Base-by-base conservation (phyloP, 2,113 vertebrate species). In the Patagioenas fasciata region DNA sequence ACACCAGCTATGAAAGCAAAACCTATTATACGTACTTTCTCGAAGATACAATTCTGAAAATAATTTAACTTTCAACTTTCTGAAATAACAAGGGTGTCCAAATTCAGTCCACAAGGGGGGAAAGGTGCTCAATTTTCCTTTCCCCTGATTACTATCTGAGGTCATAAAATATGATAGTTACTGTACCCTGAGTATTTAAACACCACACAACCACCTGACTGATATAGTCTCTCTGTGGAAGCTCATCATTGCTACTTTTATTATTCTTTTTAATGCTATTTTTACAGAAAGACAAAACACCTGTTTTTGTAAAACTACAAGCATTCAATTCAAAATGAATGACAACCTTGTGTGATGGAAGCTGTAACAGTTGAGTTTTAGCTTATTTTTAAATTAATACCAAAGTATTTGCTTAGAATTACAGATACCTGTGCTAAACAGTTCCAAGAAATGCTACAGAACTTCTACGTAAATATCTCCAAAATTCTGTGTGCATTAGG, bases 181-280 rank as follows among this genome's bases (percentile, higher is more conserved):
- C n/a, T 87, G n/a, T 81, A 38, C 6, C 11, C 7, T 34, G 10
- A 5, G 8, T 26, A 64, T 28, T 72, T 56, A 38, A 1, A 11
- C 0, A 15, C 17, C 2, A 0, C 57, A 18, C 6, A 58, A 10
- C 26, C 29, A n/a, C 11, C 8, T 89, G 40, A 25, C 16, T 61
- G 26, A 9, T 54, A 3, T 18, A 36, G 13, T 71, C 5, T 36
- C 12, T 80, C 28, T 88, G 31, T 54, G 29, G 48, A 79, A 93
- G 25, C 2, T 89, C 7, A 24, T 48, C 6, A 13, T 34, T 48
- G 5, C 29, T 70, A 26, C 19, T 75, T 81, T 21, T 58, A 0
- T 53, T 81, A 71, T 85, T 38, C 17, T 64, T 25, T 70, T 65
- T 18, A 87, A 10, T 74, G 8, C 18, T 67, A 2, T 60, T 80